Conservation (phyloP, 1,140 invertebrate genomes). For the Caenorhabditis latens region DNA sequence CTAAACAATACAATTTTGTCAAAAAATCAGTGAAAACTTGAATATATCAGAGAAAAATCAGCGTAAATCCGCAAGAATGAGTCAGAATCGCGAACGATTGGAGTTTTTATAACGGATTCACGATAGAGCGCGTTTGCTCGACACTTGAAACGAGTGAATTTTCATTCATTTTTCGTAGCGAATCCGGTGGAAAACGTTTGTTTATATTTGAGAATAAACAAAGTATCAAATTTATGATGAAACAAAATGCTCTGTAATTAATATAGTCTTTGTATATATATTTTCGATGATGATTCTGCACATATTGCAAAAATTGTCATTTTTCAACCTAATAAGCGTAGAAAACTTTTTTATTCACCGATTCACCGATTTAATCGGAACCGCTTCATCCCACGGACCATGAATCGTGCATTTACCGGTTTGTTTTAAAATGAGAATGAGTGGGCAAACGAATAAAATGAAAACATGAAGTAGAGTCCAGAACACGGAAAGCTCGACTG, state of each 20-base stretch:
- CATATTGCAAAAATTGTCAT: not conserved
- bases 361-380: conserved; percentile 74
- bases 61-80: not conserved
- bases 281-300: not conserved
- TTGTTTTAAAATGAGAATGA: conserved; percentile 86
- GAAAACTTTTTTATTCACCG: not conserved
- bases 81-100: conserved; percentile 13
- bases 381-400: conserved; percentile 94
- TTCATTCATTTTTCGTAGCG: not conserved
- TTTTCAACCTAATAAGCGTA: not conserved
- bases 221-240: not conserved
- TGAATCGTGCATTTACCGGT: conserved; percentile 90
- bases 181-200: not conserved
- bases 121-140: conserved; percentile 20
- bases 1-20: not conserved
- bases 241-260: not conserved
- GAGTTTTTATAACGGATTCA: not conserved
- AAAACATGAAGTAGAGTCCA: conserved; percentile 79
- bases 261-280: too few species aligned
- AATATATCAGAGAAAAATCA: not conserved
- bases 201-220: not conserved
- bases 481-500: conserved; percentile 79
- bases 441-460: conserved; percentile 83
- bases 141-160: not conserved
- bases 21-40: not conserved